A percentile compares a stretch with the other conserved stretches of the same genome.
Evolutionary conservation across 2,113 vertebrate species (phyloP).

Genomic region (Pavo muticus): DNA sequence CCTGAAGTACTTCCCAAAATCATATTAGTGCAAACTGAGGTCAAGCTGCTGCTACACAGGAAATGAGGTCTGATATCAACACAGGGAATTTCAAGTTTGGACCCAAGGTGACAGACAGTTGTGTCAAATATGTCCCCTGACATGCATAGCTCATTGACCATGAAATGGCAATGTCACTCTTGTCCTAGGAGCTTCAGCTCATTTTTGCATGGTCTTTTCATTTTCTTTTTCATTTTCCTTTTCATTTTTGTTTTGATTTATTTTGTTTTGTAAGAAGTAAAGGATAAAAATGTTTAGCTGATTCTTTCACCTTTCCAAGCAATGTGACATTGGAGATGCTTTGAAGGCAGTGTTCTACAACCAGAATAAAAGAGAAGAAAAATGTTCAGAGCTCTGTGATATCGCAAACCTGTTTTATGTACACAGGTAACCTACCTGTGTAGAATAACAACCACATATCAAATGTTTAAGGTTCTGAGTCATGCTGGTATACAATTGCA

Average conservation of each 20-base stretch:
- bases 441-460: background rate
- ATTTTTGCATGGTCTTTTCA: background rate
- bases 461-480: background rate
- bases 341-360: background rate
- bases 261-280: background rate
- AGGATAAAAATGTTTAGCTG: background rate
- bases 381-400: background rate
- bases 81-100: background rate
- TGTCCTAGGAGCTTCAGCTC: background rate
- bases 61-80: background rate
- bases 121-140: rapidly evolving
- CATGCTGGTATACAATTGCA: background rate
- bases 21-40: background rate
- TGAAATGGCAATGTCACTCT: background rate
- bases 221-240: background rate
- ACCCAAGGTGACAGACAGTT: background rate
- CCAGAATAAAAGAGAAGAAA: background rate
- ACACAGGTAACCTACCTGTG: rapidly evolving
- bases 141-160: background rate
- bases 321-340: background rate
- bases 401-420: background rate
- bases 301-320: background rate
- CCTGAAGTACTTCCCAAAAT: background rate
- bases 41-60: background rate
- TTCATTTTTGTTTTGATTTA: background rate